Base-by-base conservation (phyloP, 2,113 vertebrate genomes). In the Ammodramus savannarum region DNA sequence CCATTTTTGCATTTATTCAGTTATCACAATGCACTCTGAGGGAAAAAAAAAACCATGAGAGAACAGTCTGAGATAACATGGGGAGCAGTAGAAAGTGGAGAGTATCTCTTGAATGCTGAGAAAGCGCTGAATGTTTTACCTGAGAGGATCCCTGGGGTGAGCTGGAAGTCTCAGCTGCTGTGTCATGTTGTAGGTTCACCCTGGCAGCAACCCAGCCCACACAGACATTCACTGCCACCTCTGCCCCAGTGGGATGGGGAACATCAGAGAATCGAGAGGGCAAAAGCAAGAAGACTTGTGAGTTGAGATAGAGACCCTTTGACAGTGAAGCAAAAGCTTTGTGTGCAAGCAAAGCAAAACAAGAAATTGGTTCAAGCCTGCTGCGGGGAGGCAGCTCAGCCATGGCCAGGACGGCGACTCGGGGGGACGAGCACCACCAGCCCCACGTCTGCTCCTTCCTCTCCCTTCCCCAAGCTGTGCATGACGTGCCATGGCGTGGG, bases 321-420 rank as follows among this genome's bases (percentile, higher is more conserved):
- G 32, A 32, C 10, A 58, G 44, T 29, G 39, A 59, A 59, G 38
- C 23, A 81, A 59, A 74, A 59, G 52, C 15, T 51, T 51, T 22
- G 26, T 0, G 0, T 1, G 0, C 15, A n/a, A 66, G 23, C 52
- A 74, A 46, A 74, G 29, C 23, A 52, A 39, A 74, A 12, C 23
- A 21, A 52, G n/a, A 16, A 46, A 34, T 75, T 12, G 16, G 20
- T 62, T n/a, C n/a, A 13, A 6, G n/a, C 31, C 23, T 61, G 9
- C 16, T 11, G 1, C 0, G 3, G 51, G 19, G 3, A 31, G 69
- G 52, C 29, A 39, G 52, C 6, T 34, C 68, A 39, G 52, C 27
- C 59, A 5, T 9, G 0, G 1, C 43, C 68, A 39, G 46, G 29
- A 12, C 13, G 0, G 11, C 14, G 44, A 6, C 17, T 59, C 20